Base-by-base conservation (phyloP, 2,113 vertebrate genomes). In the Lathamus discolor region DNA sequence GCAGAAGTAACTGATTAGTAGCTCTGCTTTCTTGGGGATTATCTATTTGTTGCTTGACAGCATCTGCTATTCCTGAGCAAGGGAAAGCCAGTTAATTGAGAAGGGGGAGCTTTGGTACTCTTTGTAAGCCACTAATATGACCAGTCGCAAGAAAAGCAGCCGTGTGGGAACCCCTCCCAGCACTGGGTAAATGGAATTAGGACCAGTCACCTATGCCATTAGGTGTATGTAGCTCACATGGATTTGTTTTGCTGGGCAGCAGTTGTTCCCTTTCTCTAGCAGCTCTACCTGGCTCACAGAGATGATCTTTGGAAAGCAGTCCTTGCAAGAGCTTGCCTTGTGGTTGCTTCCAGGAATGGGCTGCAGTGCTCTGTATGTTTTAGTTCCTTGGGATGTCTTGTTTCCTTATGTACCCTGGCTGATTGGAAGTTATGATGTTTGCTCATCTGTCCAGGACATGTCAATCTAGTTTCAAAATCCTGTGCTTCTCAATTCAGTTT, bases 1-100 rank as follows among this genome's bases (percentile, higher is more conserved):
- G 62, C 90, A 88, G 73, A 87, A 93, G 89, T 79, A 81, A 55
- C 82, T 94, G 94, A 94, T 94, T 67, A 96, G 94, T 95, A 78
- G 86, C 70, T 92, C 62, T 74, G 83, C 93, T 95, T 89, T 69
- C 78, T 51, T 74, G 86, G 83, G 92, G 88, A 92, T 94, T 95
- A 82, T 85, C 61, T 77, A 3, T 85, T 67, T 91, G 88, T 73
- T 93, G 44, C 75, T 82, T 52, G 79, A 75, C 72, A 90, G 49
- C 61, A 86, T 88, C 90, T 83, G 79, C 64, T 86, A 3, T 44
- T 78, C 73, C 76, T 63, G 72, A 82, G 92, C 85, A 39, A 77
- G 76, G 82, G 49, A 85, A 70, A 89, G 10, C 29, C 67, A 31
- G 44, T 67, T 94, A 74, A 88, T 63, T 85, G 90, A 88, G 90